These are phyloP conservation scores for Aspiorhynchus laticeps DNA, from an alignment of 2,113 vertebrate genomes.

Conservation along the genomic window DNA sequence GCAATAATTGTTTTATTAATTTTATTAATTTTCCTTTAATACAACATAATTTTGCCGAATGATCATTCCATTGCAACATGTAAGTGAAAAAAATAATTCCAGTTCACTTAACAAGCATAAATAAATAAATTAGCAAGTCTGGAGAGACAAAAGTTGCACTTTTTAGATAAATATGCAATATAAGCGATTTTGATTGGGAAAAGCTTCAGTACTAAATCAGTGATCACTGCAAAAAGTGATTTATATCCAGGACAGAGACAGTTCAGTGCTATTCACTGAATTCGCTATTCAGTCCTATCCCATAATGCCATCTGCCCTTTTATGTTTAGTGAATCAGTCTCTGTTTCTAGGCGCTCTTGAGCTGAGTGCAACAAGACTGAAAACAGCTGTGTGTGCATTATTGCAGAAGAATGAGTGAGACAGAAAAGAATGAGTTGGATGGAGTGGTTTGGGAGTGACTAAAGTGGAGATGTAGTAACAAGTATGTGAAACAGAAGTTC, in stretches of 20 bases:
- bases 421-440: constrained; percentile 24
- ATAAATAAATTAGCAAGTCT: not conserved
- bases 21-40: no score
- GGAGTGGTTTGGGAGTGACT: not conserved
- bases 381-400: constrained; percentile 54
- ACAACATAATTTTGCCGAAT: no score
- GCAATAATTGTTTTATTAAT: no score
- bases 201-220: not conserved
- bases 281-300: constrained; percentile 41
- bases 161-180: not conserved
- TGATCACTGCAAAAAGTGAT: not conserved
- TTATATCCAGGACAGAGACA: constrained; percentile 31
- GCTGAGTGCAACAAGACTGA: constrained; percentile 24
- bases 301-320: constrained; percentile 46
- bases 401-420: not conserved
- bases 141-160: not conserved
- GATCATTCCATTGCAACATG: no score
- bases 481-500: not conserved
- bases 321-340: constrained; percentile 28
- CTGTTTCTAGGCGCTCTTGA: constrained; percentile 38
- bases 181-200: not conserved
- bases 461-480: not conserved
- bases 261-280: constrained; percentile 39
- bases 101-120: not conserved
- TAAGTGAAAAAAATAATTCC: not conserved